These are phyloP conservation scores for Onychomys leucogaster DNA, from an alignment of 2,797 vertebrate species.

Conservation along the genomic window DNA sequence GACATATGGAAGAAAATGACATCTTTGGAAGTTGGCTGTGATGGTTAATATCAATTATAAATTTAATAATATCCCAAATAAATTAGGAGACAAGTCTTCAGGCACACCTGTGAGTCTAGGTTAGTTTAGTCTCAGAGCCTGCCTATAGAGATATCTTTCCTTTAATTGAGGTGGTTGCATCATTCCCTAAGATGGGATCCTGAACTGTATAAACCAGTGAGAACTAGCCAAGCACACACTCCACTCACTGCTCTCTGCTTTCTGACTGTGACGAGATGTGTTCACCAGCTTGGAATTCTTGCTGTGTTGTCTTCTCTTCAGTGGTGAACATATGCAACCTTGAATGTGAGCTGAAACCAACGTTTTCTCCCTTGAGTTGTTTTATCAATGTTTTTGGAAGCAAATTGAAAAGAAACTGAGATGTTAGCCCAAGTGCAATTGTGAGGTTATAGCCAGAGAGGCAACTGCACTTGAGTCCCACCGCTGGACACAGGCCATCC, in stretches of 20 bases:
- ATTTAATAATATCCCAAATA: not conserved
- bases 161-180: not conserved
- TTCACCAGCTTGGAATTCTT: not conserved
- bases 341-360: not conserved
- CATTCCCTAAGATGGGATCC: not conserved
- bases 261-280: not conserved
- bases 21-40: not conserved
- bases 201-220: not conserved
- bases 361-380: not conserved
- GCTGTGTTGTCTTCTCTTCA: not conserved
- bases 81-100: not conserved
- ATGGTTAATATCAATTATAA: not conserved
- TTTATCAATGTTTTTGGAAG: not conserved
- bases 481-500: too few species aligned
- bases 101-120: not conserved
- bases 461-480: too few species aligned
- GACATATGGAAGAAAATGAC: not conserved
- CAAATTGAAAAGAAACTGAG: too few species aligned
- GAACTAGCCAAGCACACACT: not conserved
- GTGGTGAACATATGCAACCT: not conserved
- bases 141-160: not conserved
- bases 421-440: not conserved
- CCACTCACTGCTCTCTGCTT: not conserved
- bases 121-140: not conserved
- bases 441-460: not conserved